Evolutionary conservation across 2,888 invertebrate genomes (phyloP).

Genomic region (Petrolisthes cinctipes): DNA sequence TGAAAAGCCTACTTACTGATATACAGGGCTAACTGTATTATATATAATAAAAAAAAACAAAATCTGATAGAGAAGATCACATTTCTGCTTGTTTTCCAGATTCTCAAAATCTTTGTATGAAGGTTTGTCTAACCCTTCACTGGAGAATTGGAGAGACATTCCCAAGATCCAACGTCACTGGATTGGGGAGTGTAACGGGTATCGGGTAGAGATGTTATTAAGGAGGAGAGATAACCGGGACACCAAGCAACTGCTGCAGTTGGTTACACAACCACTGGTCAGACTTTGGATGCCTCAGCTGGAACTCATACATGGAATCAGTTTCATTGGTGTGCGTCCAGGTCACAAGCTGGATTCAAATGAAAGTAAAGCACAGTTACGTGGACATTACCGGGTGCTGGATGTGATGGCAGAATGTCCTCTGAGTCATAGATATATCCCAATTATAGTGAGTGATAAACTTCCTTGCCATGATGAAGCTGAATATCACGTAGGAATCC

Average conservation of each 20-base stretch:
- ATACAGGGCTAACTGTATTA: too few relatives aligned
- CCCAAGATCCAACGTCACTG: conserved; percentile 87
- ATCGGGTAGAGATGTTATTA: conserved; percentile 77
- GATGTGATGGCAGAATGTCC: conserved; percentile 50
- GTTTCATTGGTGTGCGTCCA: conserved; percentile 48
- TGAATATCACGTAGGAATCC: conserved; percentile 52
- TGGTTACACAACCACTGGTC: not conserved
- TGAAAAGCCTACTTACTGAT: too few relatives aligned
- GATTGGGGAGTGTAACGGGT: conserved; percentile 89
- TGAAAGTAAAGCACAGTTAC: not conserved
- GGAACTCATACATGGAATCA: conserved; percentile 54
- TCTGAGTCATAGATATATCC: conserved; percentile 38
- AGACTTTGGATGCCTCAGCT: conserved; percentile 61
- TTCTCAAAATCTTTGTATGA: conserved; percentile 72
- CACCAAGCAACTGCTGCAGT: not conserved
- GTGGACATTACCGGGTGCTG: conserved; percentile 18
- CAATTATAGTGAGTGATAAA: conserved; percentile 49
- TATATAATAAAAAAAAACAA: too few relatives aligned
- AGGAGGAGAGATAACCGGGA: not conserved
- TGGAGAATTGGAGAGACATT: conserved; percentile 85
- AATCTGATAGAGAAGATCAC: too few relatives aligned
- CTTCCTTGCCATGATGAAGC: conserved; percentile 20
- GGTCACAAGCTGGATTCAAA: conserved; percentile 49
- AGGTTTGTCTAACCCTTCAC: conserved; percentile 77
- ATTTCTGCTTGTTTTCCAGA: conserved; percentile 32